Conservation (phyloP, 2,797 vertebrate species). For the Poeciliopsis infans region DNA sequence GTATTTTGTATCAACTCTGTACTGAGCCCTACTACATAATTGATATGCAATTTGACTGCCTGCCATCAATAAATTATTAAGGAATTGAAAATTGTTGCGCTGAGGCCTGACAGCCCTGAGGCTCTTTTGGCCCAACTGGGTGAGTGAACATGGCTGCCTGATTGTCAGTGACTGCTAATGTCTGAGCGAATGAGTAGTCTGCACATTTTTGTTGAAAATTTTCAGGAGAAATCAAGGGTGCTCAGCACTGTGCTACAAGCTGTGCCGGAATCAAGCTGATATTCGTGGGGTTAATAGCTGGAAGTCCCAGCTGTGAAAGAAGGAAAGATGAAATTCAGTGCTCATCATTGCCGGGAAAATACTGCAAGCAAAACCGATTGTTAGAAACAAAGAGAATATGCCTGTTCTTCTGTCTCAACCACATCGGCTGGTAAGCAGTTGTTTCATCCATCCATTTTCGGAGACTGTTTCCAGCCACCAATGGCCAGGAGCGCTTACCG, state of each 20-base stretch:
- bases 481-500: not conserved
- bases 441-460: not conserved
- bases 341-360: conserved; percentile 26
- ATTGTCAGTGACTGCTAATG: conserved; percentile 53
- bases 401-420: not conserved
- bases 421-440: not conserved
- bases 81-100: conserved; percentile 77
- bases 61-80: conserved; percentile 78
- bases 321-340: conserved; percentile 52
- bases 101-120: conserved; percentile 55
- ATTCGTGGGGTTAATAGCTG: conserved; percentile 32
- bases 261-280: conserved; percentile 66
- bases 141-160: conserved; percentile 40
- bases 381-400: conserved; percentile 10
- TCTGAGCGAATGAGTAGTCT: conserved; percentile 36
- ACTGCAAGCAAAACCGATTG: conserved; percentile 27
- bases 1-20: conserved; percentile 79
- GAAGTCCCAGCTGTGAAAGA: conserved; percentile 41
- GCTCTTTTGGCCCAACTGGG: conserved; percentile 53
- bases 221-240: conserved; percentile 41
- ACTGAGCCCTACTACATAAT: conserved; percentile 80
- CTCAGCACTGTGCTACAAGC: conserved; percentile 27
- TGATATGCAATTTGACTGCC: conserved; percentile 79
- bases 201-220: conserved; percentile 24
- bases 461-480: not conserved